Percentiles rank a stretch among this genome's conserved stretches.
phyloP scores from a whole-genome alignment of 2,888 invertebrate genomes.

The Pristionchus arcanus region DNA sequence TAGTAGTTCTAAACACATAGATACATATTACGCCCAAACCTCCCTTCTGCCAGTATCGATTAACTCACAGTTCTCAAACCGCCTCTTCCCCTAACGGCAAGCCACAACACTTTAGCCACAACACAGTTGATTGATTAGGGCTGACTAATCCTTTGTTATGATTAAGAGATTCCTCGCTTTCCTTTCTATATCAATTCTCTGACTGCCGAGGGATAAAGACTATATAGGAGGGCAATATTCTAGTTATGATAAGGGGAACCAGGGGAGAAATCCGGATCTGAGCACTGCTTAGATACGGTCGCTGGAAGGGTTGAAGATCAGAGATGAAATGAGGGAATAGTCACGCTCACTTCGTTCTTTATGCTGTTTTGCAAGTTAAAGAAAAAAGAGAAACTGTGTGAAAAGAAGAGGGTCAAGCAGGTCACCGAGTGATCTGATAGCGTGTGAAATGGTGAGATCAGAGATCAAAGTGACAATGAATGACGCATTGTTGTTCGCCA shows the following conservation, averaged over 20 bases:
- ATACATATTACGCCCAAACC: too few relatives aligned
- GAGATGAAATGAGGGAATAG: background rate
- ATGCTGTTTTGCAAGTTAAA: background rate
- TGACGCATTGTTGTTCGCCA: background rate
- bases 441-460: background rate
- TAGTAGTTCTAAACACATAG: too few relatives aligned
- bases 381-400: background rate
- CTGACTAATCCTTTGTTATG: background rate
- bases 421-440: too few relatives aligned
- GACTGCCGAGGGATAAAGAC: background rate
- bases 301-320: constrained; percentile 25
- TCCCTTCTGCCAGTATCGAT: background rate
- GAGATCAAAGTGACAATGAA: background rate
- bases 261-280: constrained; percentile 9
- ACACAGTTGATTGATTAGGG: constrained; percentile 1
- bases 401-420: too few relatives aligned
- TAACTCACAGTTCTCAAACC: background rate
- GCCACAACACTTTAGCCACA: background rate
- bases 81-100: background rate
- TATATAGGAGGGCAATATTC: background rate
- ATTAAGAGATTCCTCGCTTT: background rate
- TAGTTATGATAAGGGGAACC: constrained; percentile 35
- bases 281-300: background rate
- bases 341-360: background rate
- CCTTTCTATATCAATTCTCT: too few relatives aligned